These are phyloP conservation scores for Drosophila simulans DNA, from an alignment of 1,140 invertebrate species.

Conservation along the genomic window DNA sequence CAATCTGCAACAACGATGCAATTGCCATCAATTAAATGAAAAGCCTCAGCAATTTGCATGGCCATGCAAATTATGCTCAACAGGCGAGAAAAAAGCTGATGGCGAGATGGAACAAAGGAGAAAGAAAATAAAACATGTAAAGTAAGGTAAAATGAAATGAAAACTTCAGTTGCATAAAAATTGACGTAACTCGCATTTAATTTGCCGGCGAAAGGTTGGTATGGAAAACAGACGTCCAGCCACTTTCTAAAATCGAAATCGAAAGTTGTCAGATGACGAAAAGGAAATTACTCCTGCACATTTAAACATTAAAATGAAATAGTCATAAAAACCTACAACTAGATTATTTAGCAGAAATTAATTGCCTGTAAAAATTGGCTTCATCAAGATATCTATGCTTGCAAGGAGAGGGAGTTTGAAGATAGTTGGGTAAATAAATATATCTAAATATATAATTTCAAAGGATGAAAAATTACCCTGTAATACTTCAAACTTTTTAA, in stretches of 20 bases:
- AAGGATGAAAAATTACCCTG: no score
- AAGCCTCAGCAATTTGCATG: conserved; percentile 60
- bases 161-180: conserved; percentile 40
- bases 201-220: conserved; percentile 58
- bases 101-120: conserved; percentile 3
- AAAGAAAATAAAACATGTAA: conserved; percentile 5
- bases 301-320: conserved; percentile 4
- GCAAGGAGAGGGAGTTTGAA: no score
- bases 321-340: background rate
- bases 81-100: conserved; percentile 20
- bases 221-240: conserved; percentile 20
- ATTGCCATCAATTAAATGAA: conserved; percentile 63
- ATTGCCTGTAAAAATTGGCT: background rate
- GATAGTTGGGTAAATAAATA: no score
- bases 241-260: conserved; percentile 63
- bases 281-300: conserved; percentile 30
- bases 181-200: conserved; percentile 63
- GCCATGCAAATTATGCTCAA: conserved; percentile 58
- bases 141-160: conserved; percentile 21
- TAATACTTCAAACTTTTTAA: no score
- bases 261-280: conserved; percentile 46
- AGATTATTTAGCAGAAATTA: background rate
- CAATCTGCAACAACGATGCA: conserved; percentile 36
- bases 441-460: no score
- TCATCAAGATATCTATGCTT: no score